Base-by-base conservation (phyloP, 2,797 vertebrate genomes). In the Molossus molossus region DNA sequence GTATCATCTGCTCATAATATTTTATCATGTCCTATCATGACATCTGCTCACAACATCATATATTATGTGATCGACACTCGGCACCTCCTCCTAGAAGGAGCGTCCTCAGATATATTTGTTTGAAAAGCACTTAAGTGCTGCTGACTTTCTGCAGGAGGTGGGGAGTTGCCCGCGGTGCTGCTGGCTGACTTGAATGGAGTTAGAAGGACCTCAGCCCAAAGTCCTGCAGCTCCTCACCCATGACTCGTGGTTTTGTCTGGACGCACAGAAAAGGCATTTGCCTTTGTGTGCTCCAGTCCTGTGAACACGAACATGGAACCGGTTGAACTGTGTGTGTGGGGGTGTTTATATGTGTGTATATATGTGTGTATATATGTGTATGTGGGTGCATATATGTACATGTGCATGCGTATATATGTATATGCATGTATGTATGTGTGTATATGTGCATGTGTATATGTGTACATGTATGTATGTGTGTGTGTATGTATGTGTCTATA, bases 1-100 rank as follows among this genome's bases (percentile, higher is more conserved):
- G 15, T 86, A 97, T 97, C 97, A 96, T 95, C 95, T 81, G 91
- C 95, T 96, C 97, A 95, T 97, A 93, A 98, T 97, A 98, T 97
- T 98, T 98, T 97, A 98, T 97, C 97, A 95, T 96, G 94, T 81
- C 80, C 55, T 94, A 97, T 94, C 96, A 76, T 91, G 97, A 96
- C 97, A 96, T 81, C 95, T 82, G 96, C 96, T 94, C 96, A 87
- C 95, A 95, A 95, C 95, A 93, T 80, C 94, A 72, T 97, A 94
- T 70, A 95, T 97, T 94, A 95, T 91, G 89, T 80, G 92, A 95
- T 95, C n/a, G 86, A 88, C 97, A 92, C 83, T 40, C 80, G 9
- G 88, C 94, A 17, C 70, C 70, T 94, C 87, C 88, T 72, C 87
- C 72, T 58, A 37, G 75, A 85, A 84, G 94, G 83, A 53, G 62